These are phyloP conservation scores for Sciaenops ocellatus DNA, from an alignment of 2,797 vertebrate genomes.

Conservation along the genomic window DNA sequence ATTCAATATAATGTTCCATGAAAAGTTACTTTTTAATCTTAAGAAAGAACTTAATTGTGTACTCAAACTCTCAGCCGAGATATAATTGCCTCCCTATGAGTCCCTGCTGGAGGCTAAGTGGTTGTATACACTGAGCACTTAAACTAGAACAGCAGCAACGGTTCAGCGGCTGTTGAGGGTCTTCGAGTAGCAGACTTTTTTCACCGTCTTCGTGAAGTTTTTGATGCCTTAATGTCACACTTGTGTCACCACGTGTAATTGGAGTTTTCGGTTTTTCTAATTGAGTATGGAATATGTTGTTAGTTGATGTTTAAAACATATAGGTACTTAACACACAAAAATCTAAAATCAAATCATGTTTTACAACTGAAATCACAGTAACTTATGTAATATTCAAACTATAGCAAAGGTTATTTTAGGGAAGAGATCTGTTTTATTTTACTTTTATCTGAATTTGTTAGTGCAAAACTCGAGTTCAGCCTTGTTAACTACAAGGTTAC, in stretches of 20 bases:
- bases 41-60: conserved; percentile 19
- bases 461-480: not conserved
- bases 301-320: not conserved
- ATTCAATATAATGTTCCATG: conserved; percentile 1
- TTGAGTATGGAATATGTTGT: not conserved
- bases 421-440: not conserved
- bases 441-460: not conserved
- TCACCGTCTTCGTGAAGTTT: not conserved
- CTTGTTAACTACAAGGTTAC: not conserved
- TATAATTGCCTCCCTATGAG: conserved; percentile 28
- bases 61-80: conserved; percentile 16
- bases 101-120: conserved; percentile 36
- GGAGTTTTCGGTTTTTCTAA: not conserved
- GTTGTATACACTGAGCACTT: conserved; percentile 13
- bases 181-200: not conserved
- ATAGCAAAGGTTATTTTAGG: not conserved
- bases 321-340: too few species aligned
- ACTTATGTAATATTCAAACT: not conserved
- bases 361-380: too few species aligned
- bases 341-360: too few species aligned
- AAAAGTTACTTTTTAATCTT: conserved; percentile 23
- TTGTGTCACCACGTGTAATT: not conserved
- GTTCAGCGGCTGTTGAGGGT: conserved; percentile 1
- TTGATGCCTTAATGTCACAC: not conserved
- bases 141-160: conserved; percentile 5